Evolutionary conservation across 2,888 invertebrate species (phyloP).

Genomic region (Hololepta plana): DNA sequence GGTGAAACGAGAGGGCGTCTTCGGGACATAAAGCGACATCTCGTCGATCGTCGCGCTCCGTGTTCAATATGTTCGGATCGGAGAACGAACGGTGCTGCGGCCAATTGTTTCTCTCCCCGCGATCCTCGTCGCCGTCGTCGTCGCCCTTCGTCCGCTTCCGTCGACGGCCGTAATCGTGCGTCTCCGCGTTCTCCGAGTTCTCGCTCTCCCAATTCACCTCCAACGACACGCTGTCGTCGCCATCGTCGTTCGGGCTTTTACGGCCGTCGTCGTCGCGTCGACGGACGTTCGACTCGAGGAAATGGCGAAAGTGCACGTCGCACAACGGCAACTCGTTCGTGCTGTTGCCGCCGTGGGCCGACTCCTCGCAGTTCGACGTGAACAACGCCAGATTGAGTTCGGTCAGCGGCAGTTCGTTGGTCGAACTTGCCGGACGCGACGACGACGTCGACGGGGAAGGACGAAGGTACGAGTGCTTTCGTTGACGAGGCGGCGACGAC

Average conservation of each 20-base stretch:
- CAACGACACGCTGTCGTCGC: constrained; percentile 16
- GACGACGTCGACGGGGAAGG: constrained; percentile 8
- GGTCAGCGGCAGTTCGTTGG: constrained; percentile 48
- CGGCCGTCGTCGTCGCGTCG: no score
- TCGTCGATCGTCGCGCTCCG: constrained; percentile 11
- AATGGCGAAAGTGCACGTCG: constrained; percentile 18
- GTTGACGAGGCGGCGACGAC: constrained; percentile 11
- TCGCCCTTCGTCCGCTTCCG: constrained; percentile 6
- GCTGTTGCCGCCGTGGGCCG: constrained; percentile 11
- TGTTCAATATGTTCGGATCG: constrained; percentile 24
- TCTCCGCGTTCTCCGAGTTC: constrained; percentile 8
- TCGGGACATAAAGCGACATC: constrained; percentile 1
- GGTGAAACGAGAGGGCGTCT: constrained; percentile 1
- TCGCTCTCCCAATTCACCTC: constrained; percentile 21
- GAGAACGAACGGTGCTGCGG: constrained; percentile 21
- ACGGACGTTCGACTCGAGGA: no score
- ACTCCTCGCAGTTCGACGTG: constrained; percentile 15
- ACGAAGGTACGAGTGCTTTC: no score
- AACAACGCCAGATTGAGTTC: constrained; percentile 26
- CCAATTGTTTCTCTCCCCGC: constrained; percentile 7
- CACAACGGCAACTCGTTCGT: constrained; percentile 22
- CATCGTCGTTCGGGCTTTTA: constrained; percentile 7
- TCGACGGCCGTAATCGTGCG: constrained; percentile 2
- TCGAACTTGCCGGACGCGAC: constrained; percentile 35
- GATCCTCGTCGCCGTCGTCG: constrained; percentile 1